Percentiles rank a stretch among this genome's conserved stretches.
phyloP scores from a whole-genome alignment of 1,140 invertebrate species.

The Ceratitis capitata region DNA sequence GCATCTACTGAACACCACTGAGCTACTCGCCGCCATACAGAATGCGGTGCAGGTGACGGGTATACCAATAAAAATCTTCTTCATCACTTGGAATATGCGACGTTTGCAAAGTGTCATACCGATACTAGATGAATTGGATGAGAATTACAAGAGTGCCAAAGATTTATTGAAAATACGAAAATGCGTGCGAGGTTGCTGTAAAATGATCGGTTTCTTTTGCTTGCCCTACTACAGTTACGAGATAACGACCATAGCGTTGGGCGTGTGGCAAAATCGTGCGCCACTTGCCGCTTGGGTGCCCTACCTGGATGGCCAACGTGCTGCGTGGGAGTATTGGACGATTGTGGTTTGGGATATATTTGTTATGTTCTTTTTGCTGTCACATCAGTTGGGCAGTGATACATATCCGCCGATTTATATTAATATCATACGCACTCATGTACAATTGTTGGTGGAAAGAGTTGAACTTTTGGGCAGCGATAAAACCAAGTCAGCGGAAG shows the following conservation, averaged over 20 bases:
- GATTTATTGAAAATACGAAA: neutral
- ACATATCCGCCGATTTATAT: conserved; percentile 6
- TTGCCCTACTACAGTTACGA: neutral
- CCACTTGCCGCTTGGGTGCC: neutral
- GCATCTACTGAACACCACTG: neutral
- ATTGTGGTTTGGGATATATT: neutral
- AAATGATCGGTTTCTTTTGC: neutral
- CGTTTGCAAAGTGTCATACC: neutral
- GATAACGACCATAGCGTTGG: neutral
- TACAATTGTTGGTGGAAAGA: neutral
- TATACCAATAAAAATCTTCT: neutral
- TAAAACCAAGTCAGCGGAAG: neutral
- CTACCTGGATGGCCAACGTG: neutral
- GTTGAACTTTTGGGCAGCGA: neutral
- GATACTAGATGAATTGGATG: neutral
- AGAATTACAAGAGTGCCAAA: neutral
- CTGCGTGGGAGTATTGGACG: neutral
- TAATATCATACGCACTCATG: neutral
- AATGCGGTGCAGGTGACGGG: neutral
- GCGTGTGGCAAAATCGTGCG: neutral
- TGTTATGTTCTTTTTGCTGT: conserved; percentile 1
- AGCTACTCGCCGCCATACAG: neutral
- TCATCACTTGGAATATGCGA: neutral
- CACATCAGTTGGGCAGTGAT: neutral
- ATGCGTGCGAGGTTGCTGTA: neutral